These are phyloP conservation scores for Cirrhinus mrigala DNA, from an alignment of 2,797 vertebrate species.

Conservation along the genomic window DNA sequence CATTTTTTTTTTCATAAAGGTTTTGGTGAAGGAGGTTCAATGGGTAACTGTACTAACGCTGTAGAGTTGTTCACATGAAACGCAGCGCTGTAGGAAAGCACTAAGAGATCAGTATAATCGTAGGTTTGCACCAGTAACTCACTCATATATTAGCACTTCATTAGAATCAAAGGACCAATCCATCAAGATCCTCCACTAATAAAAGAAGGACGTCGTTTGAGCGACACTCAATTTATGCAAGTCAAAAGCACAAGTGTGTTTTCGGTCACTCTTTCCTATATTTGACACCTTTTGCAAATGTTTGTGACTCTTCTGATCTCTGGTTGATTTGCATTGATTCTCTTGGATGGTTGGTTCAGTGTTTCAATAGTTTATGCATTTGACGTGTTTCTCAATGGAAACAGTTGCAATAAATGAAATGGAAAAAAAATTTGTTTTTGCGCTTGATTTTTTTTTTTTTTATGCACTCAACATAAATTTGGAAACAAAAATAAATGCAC, in stretches of 20 bases:
- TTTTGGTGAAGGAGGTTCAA: background rate
- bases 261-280: background rate
- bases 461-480: background rate
- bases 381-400: background rate
- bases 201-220: background rate
- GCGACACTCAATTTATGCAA: background rate
- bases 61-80: background rate
- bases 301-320: background rate
- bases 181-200: background rate
- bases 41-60: background rate
- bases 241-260: conserved; percentile 10
- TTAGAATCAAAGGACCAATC: background rate
- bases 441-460: background rate
- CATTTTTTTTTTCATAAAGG: background rate
- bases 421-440: background rate
- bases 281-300: background rate
- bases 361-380: background rate
- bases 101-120: background rate
- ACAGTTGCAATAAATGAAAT: conserved; percentile 2
- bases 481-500: background rate
- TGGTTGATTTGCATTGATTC: background rate
- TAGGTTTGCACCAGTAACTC: background rate
- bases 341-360: background rate
- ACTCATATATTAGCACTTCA: background rate
- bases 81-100: background rate